Conservation (phyloP, 2,888 invertebrate species). For the Siphlonurus alternatus region DNA sequence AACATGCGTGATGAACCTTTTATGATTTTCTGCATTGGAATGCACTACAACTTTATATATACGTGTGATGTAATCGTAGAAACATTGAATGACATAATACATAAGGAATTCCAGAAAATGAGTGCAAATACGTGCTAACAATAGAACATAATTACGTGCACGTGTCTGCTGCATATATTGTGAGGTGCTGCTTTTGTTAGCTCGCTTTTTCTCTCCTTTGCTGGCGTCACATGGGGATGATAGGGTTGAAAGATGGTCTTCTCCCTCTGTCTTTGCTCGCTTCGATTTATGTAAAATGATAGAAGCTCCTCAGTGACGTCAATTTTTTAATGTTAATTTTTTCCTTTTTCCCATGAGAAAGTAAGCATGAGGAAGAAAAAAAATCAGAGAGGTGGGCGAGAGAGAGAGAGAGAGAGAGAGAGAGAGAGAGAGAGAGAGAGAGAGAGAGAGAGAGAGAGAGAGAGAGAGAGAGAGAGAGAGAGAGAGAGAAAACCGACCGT, state of each 20-base stretch:
- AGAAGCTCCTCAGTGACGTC: not conserved
- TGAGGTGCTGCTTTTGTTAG: too few relatives aligned
- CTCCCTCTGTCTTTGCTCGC: not conserved
- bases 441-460: not conserved
- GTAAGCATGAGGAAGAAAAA: not conserved
- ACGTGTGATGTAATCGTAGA: too few relatives aligned
- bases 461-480: not conserved
- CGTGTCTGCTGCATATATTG: too few relatives aligned
- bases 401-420: not conserved
- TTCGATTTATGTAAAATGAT: conserved; percentile 2
- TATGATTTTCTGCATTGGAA: too few relatives aligned
- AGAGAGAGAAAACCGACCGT: not conserved
- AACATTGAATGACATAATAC: too few relatives aligned
- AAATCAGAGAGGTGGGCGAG: not conserved
- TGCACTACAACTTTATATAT: too few relatives aligned
- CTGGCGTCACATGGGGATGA: not conserved
- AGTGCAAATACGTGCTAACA: too few relatives aligned
- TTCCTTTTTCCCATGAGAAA: not conserved
- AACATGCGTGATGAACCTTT: too few relatives aligned
- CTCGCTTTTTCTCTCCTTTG: too few relatives aligned
- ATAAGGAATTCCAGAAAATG: too few relatives aligned
- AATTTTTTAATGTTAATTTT: not conserved
- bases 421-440: not conserved
- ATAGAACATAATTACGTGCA: too few relatives aligned
- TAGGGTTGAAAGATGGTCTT: conserved; percentile 3